Base-by-base conservation (phyloP, 2,888 invertebrate genomes). In the Scaptomyza caliginosa region DNA sequence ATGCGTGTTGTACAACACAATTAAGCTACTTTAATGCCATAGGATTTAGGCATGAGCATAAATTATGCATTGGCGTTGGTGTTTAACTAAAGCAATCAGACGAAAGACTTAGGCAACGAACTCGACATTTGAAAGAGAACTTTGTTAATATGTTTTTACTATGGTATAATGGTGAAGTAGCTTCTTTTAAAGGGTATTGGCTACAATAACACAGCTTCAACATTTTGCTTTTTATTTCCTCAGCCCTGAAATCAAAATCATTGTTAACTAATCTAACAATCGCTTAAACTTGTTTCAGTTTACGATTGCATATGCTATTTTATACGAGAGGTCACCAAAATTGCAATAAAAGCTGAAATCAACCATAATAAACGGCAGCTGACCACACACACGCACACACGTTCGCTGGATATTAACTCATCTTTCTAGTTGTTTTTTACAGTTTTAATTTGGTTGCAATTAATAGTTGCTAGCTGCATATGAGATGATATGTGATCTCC, bases 21-120 rank as follows among this genome's bases (percentile, higher is more conserved):
- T 80, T 62, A 80, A 77, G 77, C 80, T 49, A 68, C 52, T 77
- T 80, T 66, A 63, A 63, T 74, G 65, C 19, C 56, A 32, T 55
- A 19, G 21, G 34, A 54, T 71, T 56, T 49, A 24, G 36, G 58
- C 60, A 67, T 59, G 30, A 67, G 30, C 55, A 72, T 80, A 80
- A 77, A 72, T 76, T 72, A 77, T 67, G 48, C 59, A 65, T 68
- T 63, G 51, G 71, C 64, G 67, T 77, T 74, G 78, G 63, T 52
- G 58, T 55, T 16, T 19, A 6, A 1, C 24, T n/a, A 26, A 17
- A 51, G 52, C 40, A 32, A 23, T 46, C 45, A 62, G 55, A 63
- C 74, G 46, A 78, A 81, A 48, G 78, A 81, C 78, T 77, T 71
- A 77, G 63, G 68, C 68, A 70, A 65, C 82, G 57, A 78, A 78